Evolutionary conservation across 2,888 invertebrate genomes (phyloP).

Genomic region (Drosophila eohydei): DNA sequence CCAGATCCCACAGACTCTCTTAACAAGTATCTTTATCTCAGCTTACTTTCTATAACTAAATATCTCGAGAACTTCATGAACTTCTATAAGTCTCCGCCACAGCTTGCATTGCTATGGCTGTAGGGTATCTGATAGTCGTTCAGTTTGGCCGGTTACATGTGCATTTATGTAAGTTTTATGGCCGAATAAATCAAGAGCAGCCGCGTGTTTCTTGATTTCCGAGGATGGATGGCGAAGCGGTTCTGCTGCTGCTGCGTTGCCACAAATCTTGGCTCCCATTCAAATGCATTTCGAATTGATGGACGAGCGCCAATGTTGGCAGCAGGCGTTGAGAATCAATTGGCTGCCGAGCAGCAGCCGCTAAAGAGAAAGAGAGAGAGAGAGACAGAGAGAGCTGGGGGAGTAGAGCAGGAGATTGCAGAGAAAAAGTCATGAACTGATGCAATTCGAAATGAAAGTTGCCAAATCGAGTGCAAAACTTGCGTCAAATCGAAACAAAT

Average conservation of each 20-base stretch:
- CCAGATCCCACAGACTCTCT: no score
- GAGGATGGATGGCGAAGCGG: neutral
- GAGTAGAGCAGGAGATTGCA: neutral
- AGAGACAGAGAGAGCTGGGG: neutral
- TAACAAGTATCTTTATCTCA: no score
- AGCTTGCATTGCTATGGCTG: neutral
- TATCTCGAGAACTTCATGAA: no score
- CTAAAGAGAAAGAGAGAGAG: neutral
- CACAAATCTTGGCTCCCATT: conserved; percentile 48
- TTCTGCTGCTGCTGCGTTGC: conserved; percentile 22
- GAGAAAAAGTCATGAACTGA: conserved; percentile 48
- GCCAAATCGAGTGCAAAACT: conserved; percentile 68
- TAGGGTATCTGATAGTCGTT: conserved; percentile 5
- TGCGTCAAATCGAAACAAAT: conserved; percentile 68
- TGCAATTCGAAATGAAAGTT: conserved; percentile 64
- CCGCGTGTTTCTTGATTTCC: conserved; percentile 6
- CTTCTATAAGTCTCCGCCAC: no score
- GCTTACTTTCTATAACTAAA: no score
- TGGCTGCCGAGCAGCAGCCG: conserved; percentile 11
- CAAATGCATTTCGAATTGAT: conserved; percentile 53
- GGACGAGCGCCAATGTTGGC: conserved; percentile 49
- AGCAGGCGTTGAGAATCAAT: conserved; percentile 47
- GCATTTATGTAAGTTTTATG: conserved; percentile 15
- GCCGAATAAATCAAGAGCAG: conserved; percentile 12
- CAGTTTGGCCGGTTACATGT: neutral